Evolutionary conservation across 2,113 vertebrate genomes (phyloP), one percentile per base, ranked within the genome.

Genomic region (Euleptes europaea): DNA sequence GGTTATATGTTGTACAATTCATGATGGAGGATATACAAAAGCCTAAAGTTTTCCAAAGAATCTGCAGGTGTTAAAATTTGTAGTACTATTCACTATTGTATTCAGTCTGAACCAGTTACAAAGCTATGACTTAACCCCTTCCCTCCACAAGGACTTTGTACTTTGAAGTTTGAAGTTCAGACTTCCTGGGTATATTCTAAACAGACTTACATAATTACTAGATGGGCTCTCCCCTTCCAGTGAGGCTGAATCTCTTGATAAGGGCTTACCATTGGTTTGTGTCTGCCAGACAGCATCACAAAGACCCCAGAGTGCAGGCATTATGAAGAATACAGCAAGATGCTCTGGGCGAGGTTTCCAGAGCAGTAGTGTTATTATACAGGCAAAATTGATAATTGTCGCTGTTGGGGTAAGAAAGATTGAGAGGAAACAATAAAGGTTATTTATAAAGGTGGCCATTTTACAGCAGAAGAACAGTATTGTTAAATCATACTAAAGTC

Each of bases 231-330:
- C 42, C 66, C 31, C 42, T 80, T 69, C 23, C 19, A 26, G 31
- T 79, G 26, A 74, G 42, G 9, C 26, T 74, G 44, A 40, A 12
- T 4, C 23, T 42, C 23, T 26, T 42, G 38, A 26, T 21, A n/a
- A 28, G 49, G 77, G 91, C 97, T 97, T 93, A 98, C 98, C 96
- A 0, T 97, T 99, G 78, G 97, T 98, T 88, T 99, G 99, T 5
- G 99, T 99, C 96, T 99, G 99, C 98, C 98, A 99, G 80, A 99
- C 85, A 2, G 98, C 97, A 57, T 99, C 99, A 0, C 97, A 86
- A 86, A 98, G 4, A 0, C 98, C 99, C 99, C 99, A 99, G 72
- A 99, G 95, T 38, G 95, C 97, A 26, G 99, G 91, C 83, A 98
- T 96, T 11, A 98, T 26, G 1, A 99, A 99, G 92, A 99, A 99